Base-by-base conservation (phyloP, 2,888 invertebrate genomes). In the Tachina fera region DNA sequence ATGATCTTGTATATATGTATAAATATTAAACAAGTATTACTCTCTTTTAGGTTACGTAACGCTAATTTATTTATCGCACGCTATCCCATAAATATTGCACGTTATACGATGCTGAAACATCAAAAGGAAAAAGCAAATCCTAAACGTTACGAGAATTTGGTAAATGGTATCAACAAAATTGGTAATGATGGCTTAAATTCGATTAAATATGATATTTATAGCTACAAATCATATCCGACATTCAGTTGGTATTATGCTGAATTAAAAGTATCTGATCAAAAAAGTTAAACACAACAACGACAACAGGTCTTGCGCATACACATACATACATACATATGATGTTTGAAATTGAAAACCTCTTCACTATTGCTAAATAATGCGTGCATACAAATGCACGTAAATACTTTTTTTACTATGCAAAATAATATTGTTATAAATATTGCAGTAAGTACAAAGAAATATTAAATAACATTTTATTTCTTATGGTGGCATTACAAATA, bases 71-170 rank as follows among this genome's bases (percentile, higher is more conserved):
- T 97, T 92, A 97, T 99, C 92, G 96, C 97, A 19, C 95, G 99
- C 88, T 99, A 99, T 92, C 97, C 98, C 68, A 95, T 96, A 88
- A 96, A 96, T 85, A 96, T 99, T 88, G 99, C 99, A 0, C 95
- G 98, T 47, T 99, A 99, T 93, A 97, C 97, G 87, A 99, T 99
- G 99, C 94, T 99, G 88, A 96, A 96, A 89, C 99, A 99, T 93
- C 96, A 95, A 89, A 97, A 97, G 90, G 97, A 97, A 89, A 95
- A 96, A 89, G 96, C 98, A 5, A 98, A 98, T 94, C 98, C 98
- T 14, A 96, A 97, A 92, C 95, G 97, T 97, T 97, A 96, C 90
- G 97, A 98, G 91, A 95, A 97, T 88, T 94, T 98, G 72, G 96
- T 96, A 86, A 96, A 96, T 88, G 98, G 98, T 16, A 96, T 96